Evolutionary conservation across 92 coral and sea anemone species (phyloP), one percentile per base, ranked within the genome.

Genomic region (Actinostola sp.): DNA sequence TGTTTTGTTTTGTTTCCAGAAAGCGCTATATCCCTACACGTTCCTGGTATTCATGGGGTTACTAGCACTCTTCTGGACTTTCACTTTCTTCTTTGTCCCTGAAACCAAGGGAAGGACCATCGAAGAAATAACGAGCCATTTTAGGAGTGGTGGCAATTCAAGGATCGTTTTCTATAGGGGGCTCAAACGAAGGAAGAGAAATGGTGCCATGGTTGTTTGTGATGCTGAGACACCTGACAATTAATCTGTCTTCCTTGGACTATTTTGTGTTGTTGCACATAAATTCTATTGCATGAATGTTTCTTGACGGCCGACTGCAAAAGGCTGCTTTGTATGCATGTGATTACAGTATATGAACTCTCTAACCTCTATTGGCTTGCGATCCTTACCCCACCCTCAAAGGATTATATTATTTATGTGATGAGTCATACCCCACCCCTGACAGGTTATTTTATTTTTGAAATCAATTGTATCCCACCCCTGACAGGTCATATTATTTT

Each of bases 61-160:
- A 36, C 71, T 91, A 42, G 89, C 89, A 10, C 13, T 76, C 25
- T 82, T 88, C 68, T 91, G 92, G 84, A 33, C 75, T 8, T 92
- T 94, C 33, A 94, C 93, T 17, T 83, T 81, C 59, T 69, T 85
- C 51, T 86, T 61, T 28, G 94, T 94, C 50, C 97, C 98, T 19
- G 98, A 94, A 70, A 94, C 98, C 17, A 94, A 94, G 65, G 98
- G 97, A 34, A 88, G 80, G 49, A 88, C 94, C 21, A 91, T 94
- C 61, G 92, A 94, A 45, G 89, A 94, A 68, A 91, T 94, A 63
- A 71, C 93, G 24, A 82, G 80, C 11, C 83, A 79, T 43, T 90
- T 90, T 71, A 86, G 82, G 9, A 61, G 68, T 41, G 63, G 65
- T 52, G 72, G 61, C 3, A 64, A 54, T 30, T 61, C 80, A 5